Evolutionary conservation across 2,113 vertebrate genomes (phyloP), one percentile per base, ranked within the genome.

Genomic region (Chionodraco myersi): DNA sequence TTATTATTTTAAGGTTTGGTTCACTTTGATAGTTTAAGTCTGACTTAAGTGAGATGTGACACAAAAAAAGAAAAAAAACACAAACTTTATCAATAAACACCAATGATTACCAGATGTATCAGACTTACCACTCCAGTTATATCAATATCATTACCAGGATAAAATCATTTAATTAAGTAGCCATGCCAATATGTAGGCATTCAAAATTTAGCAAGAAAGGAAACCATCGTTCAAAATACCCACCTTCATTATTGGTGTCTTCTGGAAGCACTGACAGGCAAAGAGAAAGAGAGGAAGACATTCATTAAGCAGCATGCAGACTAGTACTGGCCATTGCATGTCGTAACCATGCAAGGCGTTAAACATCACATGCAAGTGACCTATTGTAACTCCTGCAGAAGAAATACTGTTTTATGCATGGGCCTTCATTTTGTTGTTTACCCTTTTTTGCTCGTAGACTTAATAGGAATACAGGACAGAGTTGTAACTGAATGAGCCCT

Each of bases 221-320:
- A 59, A 66, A 26, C 36, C 44, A 58, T 34, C 9, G 3, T 53
- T 74, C 84, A 45, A 41, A 80, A 94, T 94, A 99, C 98, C 98
- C 97, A 99, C 98, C 98, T 99, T 98, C 95, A 81, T 94, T 95
- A 95, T 96, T 93, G 96, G 92, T 96, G 96, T 99, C 98, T 97
- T 98, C 98, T 99, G 97, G 95, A 96, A 96, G 97, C 97, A 97
- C 95, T 93, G 94, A 96, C 96, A 96, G 95, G 96, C 96, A 97
- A 94, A 97, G 96, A 97, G 96, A 99, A 95, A 99, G 96, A 98
- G 96, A 97, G 97, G 95, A 95, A 98, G 96, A 99, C 96, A 98
- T 97, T 98, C 95, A 97, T 97, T 99, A 98, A 98, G 97, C 96
- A 94, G 97, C 98, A 99, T 99, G 98, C 98, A 99, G 96, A 97